Evolutionary conservation across 2,797 vertebrate genomes (phyloP).

Genomic region (Labeo calbasu): DNA sequence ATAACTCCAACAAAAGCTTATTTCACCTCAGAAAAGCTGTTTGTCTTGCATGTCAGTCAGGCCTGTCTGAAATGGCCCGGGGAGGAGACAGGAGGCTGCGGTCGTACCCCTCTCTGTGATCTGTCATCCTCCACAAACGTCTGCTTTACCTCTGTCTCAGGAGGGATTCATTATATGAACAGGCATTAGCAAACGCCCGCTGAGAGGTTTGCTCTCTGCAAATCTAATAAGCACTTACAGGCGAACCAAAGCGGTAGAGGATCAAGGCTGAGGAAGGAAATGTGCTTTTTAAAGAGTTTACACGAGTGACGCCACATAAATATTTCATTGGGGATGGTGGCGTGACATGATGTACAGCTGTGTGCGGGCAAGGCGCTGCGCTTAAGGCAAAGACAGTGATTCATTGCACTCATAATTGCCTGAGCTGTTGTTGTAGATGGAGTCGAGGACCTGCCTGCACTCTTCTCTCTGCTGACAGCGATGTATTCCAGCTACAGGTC

Average conservation of each 20-base stretch:
- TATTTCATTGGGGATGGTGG: slow-evolving; percentile 53
- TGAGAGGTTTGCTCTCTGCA: slow-evolving; percentile 49
- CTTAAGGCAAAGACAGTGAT: slow-evolving; percentile 53
- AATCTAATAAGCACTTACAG: slow-evolving; percentile 56
- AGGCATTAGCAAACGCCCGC: slow-evolving; percentile 52
- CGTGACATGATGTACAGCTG: slow-evolving; percentile 54
- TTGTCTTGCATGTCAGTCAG: slow-evolving; percentile 53
- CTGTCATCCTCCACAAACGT: slow-evolving; percentile 52
- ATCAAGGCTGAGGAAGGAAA: slow-evolving; percentile 47
- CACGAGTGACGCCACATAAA: slow-evolving; percentile 57
- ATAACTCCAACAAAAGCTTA: slow-evolving; percentile 40
- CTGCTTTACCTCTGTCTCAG: slow-evolving; percentile 51
- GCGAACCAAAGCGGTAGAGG: slow-evolving; percentile 36
- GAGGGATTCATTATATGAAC: slow-evolving; percentile 56
- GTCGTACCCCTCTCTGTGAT: slow-evolving; percentile 49
- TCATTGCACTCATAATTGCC: slow-evolving; percentile 56
- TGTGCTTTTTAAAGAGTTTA: slow-evolving; percentile 56
- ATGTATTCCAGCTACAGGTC: slow-evolving; percentile 37
- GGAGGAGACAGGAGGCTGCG: slow-evolving; percentile 36
- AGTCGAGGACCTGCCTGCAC: slow-evolving; percentile 5
- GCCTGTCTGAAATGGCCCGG: slow-evolving; percentile 12
- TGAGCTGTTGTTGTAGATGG: slow-evolving; percentile 41
- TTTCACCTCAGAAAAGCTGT: slow-evolving; percentile 39
- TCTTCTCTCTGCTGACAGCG: slow-evolving; percentile 22
- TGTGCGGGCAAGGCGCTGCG: slow-evolving; percentile 42